Evolutionary conservation across 1,140 invertebrate species (phyloP), one percentile per base, ranked within the genome.

Genomic region (Drosophila sulfurigaster): DNA sequence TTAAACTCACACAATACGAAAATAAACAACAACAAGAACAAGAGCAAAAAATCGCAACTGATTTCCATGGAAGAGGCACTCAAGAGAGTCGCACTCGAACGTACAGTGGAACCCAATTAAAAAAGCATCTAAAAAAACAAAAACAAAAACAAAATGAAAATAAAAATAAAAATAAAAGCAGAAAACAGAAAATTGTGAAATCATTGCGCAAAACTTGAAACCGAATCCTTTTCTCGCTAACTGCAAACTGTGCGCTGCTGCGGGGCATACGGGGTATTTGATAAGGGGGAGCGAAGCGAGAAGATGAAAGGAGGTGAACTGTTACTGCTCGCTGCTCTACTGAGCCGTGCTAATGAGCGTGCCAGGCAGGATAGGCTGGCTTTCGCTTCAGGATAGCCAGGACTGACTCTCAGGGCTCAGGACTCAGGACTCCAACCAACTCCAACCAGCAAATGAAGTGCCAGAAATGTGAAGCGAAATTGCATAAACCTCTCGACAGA

Each of bases 381-480:
- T 32, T 5, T 32, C 5, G 15, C 28, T 48, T n/a, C 64, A 38
- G 62, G 69, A 49, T 64, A 35, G 68, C 8, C 51, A 56, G 48
- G 20, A 32, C 16, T 32, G 30, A 28, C 7, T 20, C 72, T 75
- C 71, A 54, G 32, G 54, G 30, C 20, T 25, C 20, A 25, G 20
- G 20, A 0, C 20, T 20, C 20, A 20, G 20, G 20, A 25, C 20
- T 25, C 20, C 0, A 25, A 4, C 3, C 49, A 45, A 70, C 64
- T 59, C 54, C 67, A 59, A 51, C 64, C 77, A 74, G 67, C 80
- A 87, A 88, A 88, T 87, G 82, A 89, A 88, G 85, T 89, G 85
- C 85, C 78, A 85, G 80, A 88, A 88, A 88, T 89, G 85, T 69
- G 81, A 83, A 81, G 85, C 77, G 81, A 88, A 88, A 88, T 88